phyloP scores from a whole-genome alignment of 2,113 vertebrate genomes.

The Mus spicilegus region DNA sequence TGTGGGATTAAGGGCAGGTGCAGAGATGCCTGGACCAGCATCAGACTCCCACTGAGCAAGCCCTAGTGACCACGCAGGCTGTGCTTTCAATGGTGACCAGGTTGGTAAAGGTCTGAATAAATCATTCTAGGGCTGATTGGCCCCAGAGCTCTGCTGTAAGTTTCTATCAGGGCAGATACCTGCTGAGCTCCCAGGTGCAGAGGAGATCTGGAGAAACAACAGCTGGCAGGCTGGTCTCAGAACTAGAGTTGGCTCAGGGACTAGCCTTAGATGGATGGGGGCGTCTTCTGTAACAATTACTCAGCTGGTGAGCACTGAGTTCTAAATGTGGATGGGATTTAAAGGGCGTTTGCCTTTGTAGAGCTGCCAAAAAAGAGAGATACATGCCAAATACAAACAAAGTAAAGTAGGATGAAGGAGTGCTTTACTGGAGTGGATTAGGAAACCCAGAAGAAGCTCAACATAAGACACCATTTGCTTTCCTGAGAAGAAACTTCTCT shows the following conservation, averaged over 20 bases:
- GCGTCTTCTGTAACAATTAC: slow-evolving; percentile 2
- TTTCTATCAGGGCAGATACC: slow-evolving; percentile 22
- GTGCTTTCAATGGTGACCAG: background rate
- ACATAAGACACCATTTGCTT: background rate
- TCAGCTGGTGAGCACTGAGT: slow-evolving; percentile 46
- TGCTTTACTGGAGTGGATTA: background rate
- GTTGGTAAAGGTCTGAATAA: slow-evolving; percentile 23
- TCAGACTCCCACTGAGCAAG: background rate
- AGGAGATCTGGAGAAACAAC: slow-evolving; percentile 36
- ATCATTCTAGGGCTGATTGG: background rate
- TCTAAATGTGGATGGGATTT: slow-evolving; percentile 42
- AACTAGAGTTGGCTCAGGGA: slow-evolving; percentile 21
- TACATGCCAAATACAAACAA: background rate
- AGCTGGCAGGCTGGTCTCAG: slow-evolving; percentile 57
- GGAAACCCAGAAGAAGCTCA: background rate
- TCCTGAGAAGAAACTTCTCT: background rate
- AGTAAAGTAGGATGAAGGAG: slow-evolving; percentile 32
- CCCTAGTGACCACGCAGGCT: background rate
- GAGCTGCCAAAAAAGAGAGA: slow-evolving; percentile 50
- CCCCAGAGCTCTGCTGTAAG: background rate
- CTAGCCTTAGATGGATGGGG: slow-evolving; percentile 38
- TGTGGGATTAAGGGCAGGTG: background rate
- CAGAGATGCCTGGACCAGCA: background rate
- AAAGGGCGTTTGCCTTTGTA: slow-evolving; percentile 25
- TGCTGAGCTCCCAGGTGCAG: slow-evolving; percentile 48